Conservation (phyloP, 2,113 vertebrate species). For the Synchiropus splendidus region DNA sequence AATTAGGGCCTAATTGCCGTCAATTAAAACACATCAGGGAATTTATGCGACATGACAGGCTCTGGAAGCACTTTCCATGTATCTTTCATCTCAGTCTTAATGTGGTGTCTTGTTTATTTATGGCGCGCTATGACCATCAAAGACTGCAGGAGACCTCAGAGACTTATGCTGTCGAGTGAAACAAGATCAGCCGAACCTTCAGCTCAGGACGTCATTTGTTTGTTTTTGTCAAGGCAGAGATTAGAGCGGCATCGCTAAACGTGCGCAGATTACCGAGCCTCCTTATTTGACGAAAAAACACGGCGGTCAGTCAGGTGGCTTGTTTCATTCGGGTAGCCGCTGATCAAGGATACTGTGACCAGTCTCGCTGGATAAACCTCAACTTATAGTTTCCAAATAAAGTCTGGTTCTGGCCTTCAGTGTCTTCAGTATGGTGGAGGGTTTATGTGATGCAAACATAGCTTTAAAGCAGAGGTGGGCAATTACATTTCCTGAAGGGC, state of each 20-base stretch:
- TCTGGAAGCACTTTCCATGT: slow-evolving; percentile 27
- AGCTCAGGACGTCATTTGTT: slow-evolving; percentile 31
- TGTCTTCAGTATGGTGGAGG: too few species aligned
- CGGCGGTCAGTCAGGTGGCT: too few species aligned
- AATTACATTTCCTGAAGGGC: too few species aligned
- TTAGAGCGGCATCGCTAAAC: slow-evolving; percentile 7
- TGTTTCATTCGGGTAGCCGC: too few species aligned
- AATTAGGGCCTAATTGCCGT: slow-evolving; percentile 54
- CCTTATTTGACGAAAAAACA: too few species aligned
- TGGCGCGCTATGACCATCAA: slow-evolving; percentile 47
- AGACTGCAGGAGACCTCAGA: slow-evolving; percentile 26
- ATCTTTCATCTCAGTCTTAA: slow-evolving; percentile 42
- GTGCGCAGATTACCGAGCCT: too few species aligned
- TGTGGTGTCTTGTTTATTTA: slow-evolving; percentile 49
- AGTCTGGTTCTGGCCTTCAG: too few species aligned
- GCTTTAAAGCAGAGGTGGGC: too few species aligned
- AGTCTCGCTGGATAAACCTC: too few species aligned
- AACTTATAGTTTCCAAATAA: too few species aligned
- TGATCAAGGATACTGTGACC: too few species aligned
- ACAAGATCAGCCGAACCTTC: slow-evolving; percentile 41
- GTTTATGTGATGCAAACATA: too few species aligned
- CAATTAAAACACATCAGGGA: slow-evolving; percentile 36
- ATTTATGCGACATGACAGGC: slow-evolving; percentile 55
- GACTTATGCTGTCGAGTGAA: slow-evolving; percentile 50
- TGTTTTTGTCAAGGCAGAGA: slow-evolving; percentile 20